Evolutionary conservation across 2,797 vertebrate species (phyloP).

Genomic region (Dipus sagitta): DNA sequence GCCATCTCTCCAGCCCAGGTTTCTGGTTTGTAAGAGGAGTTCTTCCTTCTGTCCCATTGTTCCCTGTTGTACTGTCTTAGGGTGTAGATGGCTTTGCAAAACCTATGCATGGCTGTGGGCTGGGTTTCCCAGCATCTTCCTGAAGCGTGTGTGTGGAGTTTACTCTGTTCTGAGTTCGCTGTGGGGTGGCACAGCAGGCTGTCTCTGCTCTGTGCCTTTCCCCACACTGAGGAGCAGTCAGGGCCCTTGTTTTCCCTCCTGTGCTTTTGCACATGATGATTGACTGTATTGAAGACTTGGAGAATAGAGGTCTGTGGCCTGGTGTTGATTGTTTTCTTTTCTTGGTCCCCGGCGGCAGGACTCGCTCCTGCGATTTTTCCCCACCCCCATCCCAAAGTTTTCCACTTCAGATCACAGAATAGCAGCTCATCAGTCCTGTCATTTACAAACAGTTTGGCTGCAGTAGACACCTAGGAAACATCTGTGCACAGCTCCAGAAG

Average conservation of each 20-base stretch:
- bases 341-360: not conserved
- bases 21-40: not conserved
- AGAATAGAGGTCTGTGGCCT: not conserved
- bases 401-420: not conserved
- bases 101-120: not conserved
- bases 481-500: not conserved
- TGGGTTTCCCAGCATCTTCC: not conserved
- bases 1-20: too few relatives aligned
- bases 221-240: not conserved
- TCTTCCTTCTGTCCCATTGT: not conserved
- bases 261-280: fast-evolving
- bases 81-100: not conserved
- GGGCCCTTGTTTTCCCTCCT: not conserved
- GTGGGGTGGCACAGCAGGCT: too few relatives aligned
- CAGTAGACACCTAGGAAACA: not conserved
- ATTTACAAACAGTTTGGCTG: not conserved
- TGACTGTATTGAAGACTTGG: not conserved
- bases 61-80: not conserved
- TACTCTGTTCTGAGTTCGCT: not conserved
- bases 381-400: not conserved
- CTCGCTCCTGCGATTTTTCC: not conserved
- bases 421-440: not conserved
- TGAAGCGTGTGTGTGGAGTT: too few relatives aligned
- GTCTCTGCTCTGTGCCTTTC: too few relatives aligned
- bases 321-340: not conserved